These are phyloP conservation scores for Epinephelus moara DNA, from an alignment of 2,113 vertebrate genomes.

Conservation along the genomic window DNA sequence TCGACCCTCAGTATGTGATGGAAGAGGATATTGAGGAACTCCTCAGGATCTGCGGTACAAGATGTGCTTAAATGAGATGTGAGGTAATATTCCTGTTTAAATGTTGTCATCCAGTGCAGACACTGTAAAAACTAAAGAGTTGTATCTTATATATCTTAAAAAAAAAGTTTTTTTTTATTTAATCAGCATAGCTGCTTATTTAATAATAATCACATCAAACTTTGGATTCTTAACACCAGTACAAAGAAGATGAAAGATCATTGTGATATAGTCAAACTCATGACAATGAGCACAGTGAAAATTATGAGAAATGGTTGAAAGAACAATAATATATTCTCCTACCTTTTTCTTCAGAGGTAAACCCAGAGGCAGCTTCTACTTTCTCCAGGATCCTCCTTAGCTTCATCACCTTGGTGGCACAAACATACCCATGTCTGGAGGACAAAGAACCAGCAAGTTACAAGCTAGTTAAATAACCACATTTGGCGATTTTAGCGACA, in stretches of 20 bases:
- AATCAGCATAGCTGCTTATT: neutral
- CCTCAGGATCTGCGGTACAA: constrained; percentile 92
- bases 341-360: constrained; percentile 99
- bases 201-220: neutral
- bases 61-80: constrained; percentile 21
- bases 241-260: constrained; percentile 2
- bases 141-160: neutral
- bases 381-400: constrained; percentile 98
- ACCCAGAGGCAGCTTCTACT: constrained; percentile 97
- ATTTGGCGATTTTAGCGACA: neutral
- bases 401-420: constrained; percentile 99
- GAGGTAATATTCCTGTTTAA: neutral
- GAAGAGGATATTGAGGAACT: constrained; percentile 98
- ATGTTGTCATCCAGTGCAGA: neutral
- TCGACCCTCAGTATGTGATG: constrained; percentile 98
- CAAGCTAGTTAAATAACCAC: neutral
- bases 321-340: neutral
- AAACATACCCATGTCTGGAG: constrained; percentile 95
- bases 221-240: neutral
- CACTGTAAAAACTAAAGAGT: neutral
- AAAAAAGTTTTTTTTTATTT: neutral
- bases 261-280: neutral
- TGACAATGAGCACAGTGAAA: neutral
- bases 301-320: neutral
- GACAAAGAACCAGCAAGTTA: constrained; percentile 24